Percentiles rank a stretch among this genome's conserved stretches.
These are phyloP conservation scores for Oscheius sp. DNA, from an alignment of 2,888 invertebrate species.

Conservation along the genomic window DNA sequence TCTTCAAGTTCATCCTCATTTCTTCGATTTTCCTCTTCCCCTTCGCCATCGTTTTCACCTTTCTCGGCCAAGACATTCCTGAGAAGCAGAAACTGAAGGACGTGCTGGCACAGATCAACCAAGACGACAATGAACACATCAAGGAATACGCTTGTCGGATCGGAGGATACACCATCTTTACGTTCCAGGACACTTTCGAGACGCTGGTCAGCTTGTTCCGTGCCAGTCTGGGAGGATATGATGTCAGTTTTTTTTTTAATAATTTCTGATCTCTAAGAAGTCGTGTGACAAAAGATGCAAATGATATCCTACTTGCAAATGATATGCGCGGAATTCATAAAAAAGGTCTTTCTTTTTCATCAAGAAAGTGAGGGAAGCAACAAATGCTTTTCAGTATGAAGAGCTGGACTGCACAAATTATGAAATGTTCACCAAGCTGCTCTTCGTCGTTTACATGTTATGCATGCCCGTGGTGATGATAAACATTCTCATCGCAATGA, in stretches of 20 bases:
- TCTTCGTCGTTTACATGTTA: constrained; percentile 92
- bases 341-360: too few relatives aligned
- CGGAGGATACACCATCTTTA: constrained; percentile 72
- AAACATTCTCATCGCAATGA: constrained; percentile 85
- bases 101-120: not conserved
- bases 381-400: constrained; percentile 83
- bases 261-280: not conserved
- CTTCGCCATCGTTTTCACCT: constrained; percentile 87
- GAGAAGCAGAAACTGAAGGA: constrained; percentile 66
- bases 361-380: not conserved
- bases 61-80: constrained; percentile 85
- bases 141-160: constrained; percentile 16
- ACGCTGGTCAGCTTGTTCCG: constrained; percentile 98
- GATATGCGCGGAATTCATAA: not conserved
- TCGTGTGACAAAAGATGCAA: not conserved
- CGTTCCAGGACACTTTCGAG: constrained; percentile 82
- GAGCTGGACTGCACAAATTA: constrained; percentile 90
- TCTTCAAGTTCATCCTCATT: constrained; percentile 97
- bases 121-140: too few relatives aligned
- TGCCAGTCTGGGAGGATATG: constrained; percentile 96
- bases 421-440: constrained; percentile 90
- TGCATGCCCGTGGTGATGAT: constrained; percentile 94
- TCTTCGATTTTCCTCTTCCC: constrained; percentile 92
- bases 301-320: not conserved
- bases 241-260: constrained; percentile 80